Evolutionary conservation across 2,113 vertebrate genomes (phyloP), one percentile per base, ranked within the genome.

Genomic region (Rhea americana): DNA sequence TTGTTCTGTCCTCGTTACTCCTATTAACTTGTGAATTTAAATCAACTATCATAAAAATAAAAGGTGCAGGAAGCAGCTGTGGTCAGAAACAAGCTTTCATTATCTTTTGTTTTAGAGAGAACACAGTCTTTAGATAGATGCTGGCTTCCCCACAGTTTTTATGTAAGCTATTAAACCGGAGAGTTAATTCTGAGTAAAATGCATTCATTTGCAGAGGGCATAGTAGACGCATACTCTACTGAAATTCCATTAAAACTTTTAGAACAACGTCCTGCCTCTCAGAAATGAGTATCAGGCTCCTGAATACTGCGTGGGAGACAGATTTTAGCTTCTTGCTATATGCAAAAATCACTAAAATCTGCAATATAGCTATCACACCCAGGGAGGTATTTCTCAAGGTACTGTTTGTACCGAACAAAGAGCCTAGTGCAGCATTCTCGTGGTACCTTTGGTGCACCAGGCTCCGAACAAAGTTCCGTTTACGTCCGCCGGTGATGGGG

Each of bases 21-120:
- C 35, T 50, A 84, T 81, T 81, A 90, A 85, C 80, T 58, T 78
- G 59, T 65, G 77, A 88, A 90, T 93, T 93, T 71, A 86, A 66
- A 87, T n/a, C 30, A 47, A 13, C 50, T 74, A 41, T 59, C 35
- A 53, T 7, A 80, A 86, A 80, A 93, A 82, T 11, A 87, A 67
- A 91, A 93, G 62, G 47, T 68, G 32, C 11, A 68, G 11, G 47
- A 78, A 82, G 76, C 61, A 82, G 43, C 48, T 90, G 35, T 25
- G 21, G 77, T 68, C 21, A 84, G 26, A 83, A 88, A 68, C 47
- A 73, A 55, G 50, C 9, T 68, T 84, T 50, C n/a, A 20, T 82
- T 63, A 43, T 24, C 15, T 78, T 74, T 86, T 75, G 19, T 20
- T 83, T 76, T 35, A 71, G 32, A 61, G 10, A 87, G 75, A 87